These are phyloP conservation scores for Luscinia megarhynchos DNA, from an alignment of 2,797 vertebrate genomes.

Conservation along the genomic window DNA sequence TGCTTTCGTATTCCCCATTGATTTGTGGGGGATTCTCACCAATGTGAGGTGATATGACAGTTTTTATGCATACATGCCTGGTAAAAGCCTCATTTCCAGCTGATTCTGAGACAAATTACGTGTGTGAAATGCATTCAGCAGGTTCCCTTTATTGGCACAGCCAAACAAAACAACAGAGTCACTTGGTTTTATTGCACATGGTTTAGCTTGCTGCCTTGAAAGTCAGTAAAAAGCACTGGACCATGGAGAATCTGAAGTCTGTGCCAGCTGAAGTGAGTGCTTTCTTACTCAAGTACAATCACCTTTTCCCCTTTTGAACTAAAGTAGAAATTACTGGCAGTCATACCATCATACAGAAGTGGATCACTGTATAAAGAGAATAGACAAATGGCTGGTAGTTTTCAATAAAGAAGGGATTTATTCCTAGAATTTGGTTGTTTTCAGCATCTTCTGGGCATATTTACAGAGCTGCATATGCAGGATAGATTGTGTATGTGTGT, in stretches of 20 bases:
- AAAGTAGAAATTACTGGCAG: background rate
- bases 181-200: background rate
- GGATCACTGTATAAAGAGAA: background rate
- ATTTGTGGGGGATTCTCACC: background rate
- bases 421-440: background rate
- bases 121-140: background rate
- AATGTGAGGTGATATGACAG: background rate
- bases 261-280: background rate
- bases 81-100: background rate
- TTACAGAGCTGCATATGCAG: background rate
- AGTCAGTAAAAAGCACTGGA: background rate
- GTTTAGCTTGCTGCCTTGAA: background rate
- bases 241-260: background rate
- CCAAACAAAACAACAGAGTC: background rate
- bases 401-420: background rate
- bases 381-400: background rate
- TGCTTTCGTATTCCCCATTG: background rate
- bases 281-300: background rate
- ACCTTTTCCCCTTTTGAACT: background rate
- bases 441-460: background rate
- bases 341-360: background rate
- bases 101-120: background rate
- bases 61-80: background rate
- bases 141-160: background rate
- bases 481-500: accelerated